Evolutionary conservation across 1,140 invertebrate genomes (phyloP).

Genomic region (Rhopalosiphum maidis): DNA sequence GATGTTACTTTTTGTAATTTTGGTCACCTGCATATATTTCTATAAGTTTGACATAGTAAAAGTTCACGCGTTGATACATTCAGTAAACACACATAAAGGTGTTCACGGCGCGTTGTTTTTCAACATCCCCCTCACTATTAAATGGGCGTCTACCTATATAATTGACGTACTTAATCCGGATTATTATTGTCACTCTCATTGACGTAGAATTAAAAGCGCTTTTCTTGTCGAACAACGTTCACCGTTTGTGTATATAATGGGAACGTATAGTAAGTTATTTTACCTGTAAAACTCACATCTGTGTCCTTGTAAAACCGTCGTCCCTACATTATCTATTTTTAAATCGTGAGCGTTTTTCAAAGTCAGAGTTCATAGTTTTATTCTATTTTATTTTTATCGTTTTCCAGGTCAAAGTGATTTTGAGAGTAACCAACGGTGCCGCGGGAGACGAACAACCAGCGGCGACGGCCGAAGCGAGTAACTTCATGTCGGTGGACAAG

Average conservation of each 20-base stretch:
- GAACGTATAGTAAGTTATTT: background rate
- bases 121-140: background rate
- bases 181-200: constrained; percentile 26
- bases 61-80: background rate
- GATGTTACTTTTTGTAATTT: background rate
- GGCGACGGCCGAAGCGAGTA: background rate
- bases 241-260: background rate
- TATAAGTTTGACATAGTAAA: background rate
- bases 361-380: background rate
- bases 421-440: constrained; percentile 58
- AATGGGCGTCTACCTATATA: background rate
- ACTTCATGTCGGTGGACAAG: constrained; percentile 60
- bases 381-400: constrained; percentile 23
- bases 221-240: background rate
- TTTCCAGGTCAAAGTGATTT: constrained; percentile 61
- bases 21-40: background rate
- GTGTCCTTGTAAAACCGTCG: background rate
- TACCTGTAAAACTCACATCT: background rate
- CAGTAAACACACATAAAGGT: background rate
- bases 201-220: constrained; percentile 39
- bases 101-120: background rate
- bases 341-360: background rate
- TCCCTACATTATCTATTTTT: background rate
- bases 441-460: background rate
- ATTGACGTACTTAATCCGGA: constrained; percentile 47